Percentiles rank a stretch among this genome's conserved stretches.
Conservation (phyloP, 2,888 invertebrate genomes). For the Vandiemenella viatica region DNA sequence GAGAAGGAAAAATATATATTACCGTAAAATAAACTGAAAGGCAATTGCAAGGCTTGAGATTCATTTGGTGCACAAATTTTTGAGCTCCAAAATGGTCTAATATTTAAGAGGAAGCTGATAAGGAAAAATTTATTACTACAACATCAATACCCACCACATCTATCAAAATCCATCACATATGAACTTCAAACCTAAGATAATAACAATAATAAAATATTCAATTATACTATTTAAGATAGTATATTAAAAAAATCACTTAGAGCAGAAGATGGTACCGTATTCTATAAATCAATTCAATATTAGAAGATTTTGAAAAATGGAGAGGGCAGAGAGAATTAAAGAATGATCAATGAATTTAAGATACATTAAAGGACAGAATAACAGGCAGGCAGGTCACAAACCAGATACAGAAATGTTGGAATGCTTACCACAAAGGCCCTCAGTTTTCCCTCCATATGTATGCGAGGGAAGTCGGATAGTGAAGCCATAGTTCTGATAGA, state of each 20-base stretch:
- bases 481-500: conserved; percentile 31
- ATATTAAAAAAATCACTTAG: neutral
- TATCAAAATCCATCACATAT: too few relatives aligned
- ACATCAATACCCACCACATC: too few relatives aligned
- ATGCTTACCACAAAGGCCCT: conserved; percentile 69
- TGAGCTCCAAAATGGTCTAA: too few relatives aligned
- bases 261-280: neutral
- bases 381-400: neutral
- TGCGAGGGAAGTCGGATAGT: conserved; percentile 54
- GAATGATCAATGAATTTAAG: neutral
- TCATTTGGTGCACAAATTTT: too few relatives aligned
- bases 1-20: too few relatives aligned
- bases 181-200: too few relatives aligned
- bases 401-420: neutral
- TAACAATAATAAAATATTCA: neutral
- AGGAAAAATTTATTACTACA: too few relatives aligned
- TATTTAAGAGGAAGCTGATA: too few relatives aligned
- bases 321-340: neutral
- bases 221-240: neutral
- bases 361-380: neutral
- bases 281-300: neutral
- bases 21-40: too few relatives aligned
- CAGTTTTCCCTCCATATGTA: conserved; percentile 51
- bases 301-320: neutral
- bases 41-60: too few relatives aligned